A percentile compares a stretch with the other conserved stretches of the same genome.
These are phyloP conservation scores for Burhinus oedicnemus DNA, from an alignment of 2,113 vertebrate genomes.

Conservation along the genomic window DNA sequence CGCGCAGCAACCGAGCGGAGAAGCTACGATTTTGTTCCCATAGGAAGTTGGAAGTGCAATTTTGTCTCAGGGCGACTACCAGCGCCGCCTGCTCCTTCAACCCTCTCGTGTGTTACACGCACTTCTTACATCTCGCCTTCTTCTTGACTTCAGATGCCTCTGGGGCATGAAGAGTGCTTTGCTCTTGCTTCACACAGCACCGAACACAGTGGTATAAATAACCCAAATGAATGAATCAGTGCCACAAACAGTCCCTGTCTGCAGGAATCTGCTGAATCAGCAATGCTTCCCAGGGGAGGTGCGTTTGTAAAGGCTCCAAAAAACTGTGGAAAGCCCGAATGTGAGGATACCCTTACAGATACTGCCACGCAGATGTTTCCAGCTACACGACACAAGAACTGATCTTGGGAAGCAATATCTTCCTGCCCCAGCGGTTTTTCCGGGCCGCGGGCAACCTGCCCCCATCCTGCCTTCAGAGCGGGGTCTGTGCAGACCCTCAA, in stretches of 20 bases:
- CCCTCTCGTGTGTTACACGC: neutral
- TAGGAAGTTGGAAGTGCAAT: neutral
- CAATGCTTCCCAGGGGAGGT: constrained; percentile 48
- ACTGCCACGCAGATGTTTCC: neutral
- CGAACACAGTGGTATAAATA: neutral
- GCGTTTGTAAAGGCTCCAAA: neutral
- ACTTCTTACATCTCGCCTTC: neutral
- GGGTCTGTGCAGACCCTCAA: neutral
- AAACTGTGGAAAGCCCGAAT: neutral
- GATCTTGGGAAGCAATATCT: neutral
- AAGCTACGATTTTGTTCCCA: neutral
- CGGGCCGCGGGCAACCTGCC: neutral
- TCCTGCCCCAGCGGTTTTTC: neutral
- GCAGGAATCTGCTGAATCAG: constrained; percentile 61
- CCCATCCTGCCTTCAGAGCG: neutral
- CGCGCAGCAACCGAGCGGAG: fast-evolving
- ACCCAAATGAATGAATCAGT: constrained; percentile 39
- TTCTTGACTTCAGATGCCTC: constrained; percentile 18
- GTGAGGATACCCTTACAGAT: neutral
- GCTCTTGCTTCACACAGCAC: constrained; percentile 52
- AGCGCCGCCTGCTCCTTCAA: neutral
- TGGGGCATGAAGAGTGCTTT: neutral
- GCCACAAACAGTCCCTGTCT: constrained; percentile 45
- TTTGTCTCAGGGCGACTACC: neutral
- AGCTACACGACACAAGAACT: neutral